Evolutionary conservation across 2,888 invertebrate genomes (phyloP).

Genomic region (Hermodice carunculata): DNA sequence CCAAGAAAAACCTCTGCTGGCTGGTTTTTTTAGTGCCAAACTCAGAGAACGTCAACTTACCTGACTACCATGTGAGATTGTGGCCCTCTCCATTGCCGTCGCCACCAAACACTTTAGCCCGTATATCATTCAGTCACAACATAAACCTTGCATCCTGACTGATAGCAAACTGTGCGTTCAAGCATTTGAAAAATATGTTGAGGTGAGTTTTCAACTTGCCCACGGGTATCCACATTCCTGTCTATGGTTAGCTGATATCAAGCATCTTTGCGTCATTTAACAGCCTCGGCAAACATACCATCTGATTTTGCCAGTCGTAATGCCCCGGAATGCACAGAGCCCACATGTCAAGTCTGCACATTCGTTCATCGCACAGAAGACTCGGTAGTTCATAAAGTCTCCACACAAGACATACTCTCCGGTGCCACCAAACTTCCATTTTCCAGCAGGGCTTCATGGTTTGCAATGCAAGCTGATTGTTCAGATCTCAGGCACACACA

Average conservation of each 20-base stretch:
- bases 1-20: background rate
- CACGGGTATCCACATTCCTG: background rate
- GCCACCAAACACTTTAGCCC: conserved; percentile 41
- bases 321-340: conserved; percentile 32
- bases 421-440: conserved; percentile 25
- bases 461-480: conserved; percentile 39
- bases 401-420: background rate
- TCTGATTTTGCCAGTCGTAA: conserved; percentile 31
- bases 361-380: conserved; percentile 16
- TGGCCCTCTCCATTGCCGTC: no score
- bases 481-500: conserved; percentile 40
- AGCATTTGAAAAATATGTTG: no score
- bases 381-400: conserved; percentile 17
- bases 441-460: conserved; percentile 32
- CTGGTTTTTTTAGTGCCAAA: conserved; percentile 2
- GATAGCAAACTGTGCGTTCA: no score
- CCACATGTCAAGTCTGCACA: conserved; percentile 36
- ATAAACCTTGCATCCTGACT: background rate
- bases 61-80: background rate
- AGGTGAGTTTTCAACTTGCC: background rate
- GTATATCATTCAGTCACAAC: conserved; percentile 25
- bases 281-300: conserved; percentile 5
- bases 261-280: background rate
- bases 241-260: background rate
- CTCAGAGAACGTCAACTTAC: background rate